Percentiles rank a stretch among this genome's conserved stretches.
Conservation (phyloP, 2,797 vertebrate species). For the Galago senegalensis region DNA sequence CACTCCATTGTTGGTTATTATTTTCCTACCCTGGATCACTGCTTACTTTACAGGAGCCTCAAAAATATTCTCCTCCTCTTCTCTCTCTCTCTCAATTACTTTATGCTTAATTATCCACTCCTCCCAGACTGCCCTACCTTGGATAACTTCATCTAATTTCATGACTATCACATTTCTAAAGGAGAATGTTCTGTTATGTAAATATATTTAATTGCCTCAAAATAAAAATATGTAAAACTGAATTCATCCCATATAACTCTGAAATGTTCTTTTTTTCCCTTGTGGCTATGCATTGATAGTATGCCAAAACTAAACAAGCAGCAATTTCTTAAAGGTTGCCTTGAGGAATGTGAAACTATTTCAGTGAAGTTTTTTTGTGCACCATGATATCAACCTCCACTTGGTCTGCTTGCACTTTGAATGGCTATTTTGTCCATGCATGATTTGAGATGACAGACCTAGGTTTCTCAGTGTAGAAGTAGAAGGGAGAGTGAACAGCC, state of each 20-base stretch:
- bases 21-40: no score
- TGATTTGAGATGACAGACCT: background rate
- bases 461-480: background rate
- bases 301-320: background rate
- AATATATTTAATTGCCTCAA: no score
- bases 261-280: background rate
- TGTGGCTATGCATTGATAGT: background rate
- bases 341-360: background rate
- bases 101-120: no score
- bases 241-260: background rate
- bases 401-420: background rate
- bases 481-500: background rate
- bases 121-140: no score
- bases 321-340: background rate
- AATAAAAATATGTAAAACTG: background rate
- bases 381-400: background rate
- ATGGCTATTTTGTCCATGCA: background rate
- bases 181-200: no score
- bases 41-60: no score
- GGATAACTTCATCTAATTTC: no score
- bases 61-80: no score
- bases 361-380: background rate
- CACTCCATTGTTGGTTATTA: no score
- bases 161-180: no score
- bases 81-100: no score